Evolutionary conservation across 2,797 vertebrate species (phyloP).

Genomic region (Notoglanidium macrostoma): DNA sequence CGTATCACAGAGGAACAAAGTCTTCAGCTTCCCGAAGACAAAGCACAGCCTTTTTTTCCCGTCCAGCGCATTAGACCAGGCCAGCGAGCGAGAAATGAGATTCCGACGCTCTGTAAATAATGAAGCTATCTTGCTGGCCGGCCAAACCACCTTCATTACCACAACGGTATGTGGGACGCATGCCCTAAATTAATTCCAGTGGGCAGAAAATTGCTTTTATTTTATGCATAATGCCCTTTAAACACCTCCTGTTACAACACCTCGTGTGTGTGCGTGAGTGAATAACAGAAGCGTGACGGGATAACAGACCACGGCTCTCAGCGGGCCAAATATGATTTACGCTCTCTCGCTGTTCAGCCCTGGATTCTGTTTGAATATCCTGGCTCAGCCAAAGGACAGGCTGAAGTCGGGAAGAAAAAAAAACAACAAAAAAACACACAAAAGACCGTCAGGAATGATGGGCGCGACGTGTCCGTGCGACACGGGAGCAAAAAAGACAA

Average conservation of each 20-base stretch:
- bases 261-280: neutral
- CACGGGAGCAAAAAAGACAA: too few relatives aligned
- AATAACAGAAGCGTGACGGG: neutral
- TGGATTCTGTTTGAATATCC: neutral
- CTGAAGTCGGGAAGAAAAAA: neutral
- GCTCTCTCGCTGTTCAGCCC: neutral
- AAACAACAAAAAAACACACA: neutral
- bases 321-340: neutral
- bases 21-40: slow-evolving; percentile 14
- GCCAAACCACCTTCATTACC: neutral
- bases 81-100: slow-evolving; percentile 28
- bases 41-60: slow-evolving; percentile 6
- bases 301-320: neutral
- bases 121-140: slow-evolving; percentile 54
- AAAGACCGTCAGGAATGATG: neutral
- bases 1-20: neutral
- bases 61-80: slow-evolving; percentile 33
- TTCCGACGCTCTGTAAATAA: slow-evolving; percentile 43
- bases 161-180: neutral
- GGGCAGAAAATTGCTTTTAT: slow-evolving; percentile 14
- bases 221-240: slow-evolving; percentile 19
- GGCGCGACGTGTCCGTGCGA: too few relatives aligned
- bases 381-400: neutral
- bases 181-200: neutral
- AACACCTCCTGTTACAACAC: neutral